Evolutionary conservation across 1,140 invertebrate species (phyloP), one percentile per base, ranked within the genome.

Genomic region (Drosophila kohkoa): DNA sequence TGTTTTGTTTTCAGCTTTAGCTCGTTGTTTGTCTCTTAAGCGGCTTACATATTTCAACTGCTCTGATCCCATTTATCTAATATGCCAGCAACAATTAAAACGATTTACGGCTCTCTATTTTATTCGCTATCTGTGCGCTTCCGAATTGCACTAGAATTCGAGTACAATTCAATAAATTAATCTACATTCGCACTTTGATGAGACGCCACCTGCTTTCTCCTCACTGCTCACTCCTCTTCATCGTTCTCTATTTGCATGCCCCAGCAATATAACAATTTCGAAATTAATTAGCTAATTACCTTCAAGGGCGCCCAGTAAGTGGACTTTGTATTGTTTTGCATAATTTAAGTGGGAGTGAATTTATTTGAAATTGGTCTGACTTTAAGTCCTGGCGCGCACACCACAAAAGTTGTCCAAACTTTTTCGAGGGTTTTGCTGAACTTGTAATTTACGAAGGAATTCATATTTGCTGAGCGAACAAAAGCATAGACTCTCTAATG

Each of bases 251-350:
- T 54, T 38, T n/a, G 5, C 28, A 43, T n/a, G 3, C 38, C 32
- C 25, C n/a, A 38, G n/a, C 51, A 55, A 55, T 62, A 75, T 30
- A 51, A 52, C 64, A 71, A 81, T 65, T 77, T 73, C 48, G 73
- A 78, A 88, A 83, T 89, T 89, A 89, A 89, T 89, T 89, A 85
- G 85, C 85, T 89, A 89, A 89, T 89, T 89, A 89, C 78, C 28
- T 45, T 58, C 54, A 77, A 79, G 69, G 66, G 69, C 67, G 41
- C 15, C 32, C 55, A 32, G 51, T 38, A 51, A 70, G 45, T 73
- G 55, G 49, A 65, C 35, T 65, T 76, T 52, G 74, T 75, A 81
- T 88, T 89, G 77, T 89, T 89, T 81, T 55, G 43, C 52, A 69
- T 65, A 58, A 76, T 58, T 65, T 63, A 13, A 28, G 25, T 15